These are phyloP conservation scores for Brachionus paranguensis DNA, from an alignment of 1,140 invertebrate species.

Conservation along the genomic window DNA sequence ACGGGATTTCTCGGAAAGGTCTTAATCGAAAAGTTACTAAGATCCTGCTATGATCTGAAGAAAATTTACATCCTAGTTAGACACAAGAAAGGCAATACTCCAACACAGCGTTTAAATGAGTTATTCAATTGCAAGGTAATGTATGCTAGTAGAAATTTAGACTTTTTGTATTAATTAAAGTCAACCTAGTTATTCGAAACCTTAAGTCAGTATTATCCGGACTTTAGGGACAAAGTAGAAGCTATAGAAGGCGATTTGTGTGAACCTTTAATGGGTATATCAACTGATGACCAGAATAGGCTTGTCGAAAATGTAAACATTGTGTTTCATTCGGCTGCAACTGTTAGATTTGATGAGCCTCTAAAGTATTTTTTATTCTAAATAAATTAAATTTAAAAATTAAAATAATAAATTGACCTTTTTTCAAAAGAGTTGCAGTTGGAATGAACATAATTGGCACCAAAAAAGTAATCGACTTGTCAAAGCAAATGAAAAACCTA, in stretches of 20 bases:
- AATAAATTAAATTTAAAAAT: slow-evolving; percentile 52
- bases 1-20: slow-evolving; percentile 42
- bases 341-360: slow-evolving; percentile 96
- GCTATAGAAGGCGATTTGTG: slow-evolving; percentile 85
- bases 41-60: slow-evolving; percentile 40
- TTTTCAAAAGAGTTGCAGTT: slow-evolving; percentile 50
- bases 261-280: slow-evolving; percentile 77
- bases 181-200: slow-evolving; percentile 20
- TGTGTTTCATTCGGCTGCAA: slow-evolving; percentile 95
- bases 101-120: slow-evolving; percentile 20
- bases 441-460: slow-evolving; percentile 58
- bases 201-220: slow-evolving; percentile 27
- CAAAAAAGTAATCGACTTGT: slow-evolving; percentile 53
- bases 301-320: slow-evolving; percentile 72
- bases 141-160: neutral
- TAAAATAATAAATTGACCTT: neutral
- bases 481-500: slow-evolving; percentile 51
- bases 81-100: slow-evolving; percentile 38
- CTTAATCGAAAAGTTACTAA: slow-evolving; percentile 41
- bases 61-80: slow-evolving; percentile 41
- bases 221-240: slow-evolving; percentile 64
- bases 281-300: slow-evolving; percentile 66
- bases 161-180: neutral
- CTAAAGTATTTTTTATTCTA: slow-evolving; percentile 64
- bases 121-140: slow-evolving; percentile 29